Evolutionary conservation across 2,113 vertebrate species (phyloP).

Genomic region (Taxidea taxus): DNA sequence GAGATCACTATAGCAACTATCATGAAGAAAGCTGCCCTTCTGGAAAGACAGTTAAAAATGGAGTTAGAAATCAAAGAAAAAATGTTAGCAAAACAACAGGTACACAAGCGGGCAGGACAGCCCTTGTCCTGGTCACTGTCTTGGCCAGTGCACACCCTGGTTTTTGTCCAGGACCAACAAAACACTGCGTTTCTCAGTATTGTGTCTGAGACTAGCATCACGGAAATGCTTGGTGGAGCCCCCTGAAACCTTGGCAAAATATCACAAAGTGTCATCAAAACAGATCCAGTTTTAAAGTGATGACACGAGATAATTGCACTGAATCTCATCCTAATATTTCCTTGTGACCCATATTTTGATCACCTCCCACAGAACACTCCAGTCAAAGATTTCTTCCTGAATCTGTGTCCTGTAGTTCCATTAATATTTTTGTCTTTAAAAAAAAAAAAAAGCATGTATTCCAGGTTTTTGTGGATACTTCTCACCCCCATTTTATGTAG

Average conservation of each 20-base stretch:
- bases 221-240: constrained; percentile 6
- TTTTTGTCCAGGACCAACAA: background rate
- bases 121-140: constrained; percentile 13
- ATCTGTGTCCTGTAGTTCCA: background rate
- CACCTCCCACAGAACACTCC: background rate
- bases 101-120: constrained; percentile 65
- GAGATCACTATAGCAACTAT: constrained; percentile 87
- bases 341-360: background rate
- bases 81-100: constrained; percentile 84
- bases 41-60: constrained; percentile 85
- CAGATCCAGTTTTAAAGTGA: constrained; percentile 15
- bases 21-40: constrained; percentile 83
- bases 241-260: background rate
- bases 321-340: background rate
- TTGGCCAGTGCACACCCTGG: background rate
- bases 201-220: constrained; percentile 18
- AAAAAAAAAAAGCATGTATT: background rate
- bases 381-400: background rate
- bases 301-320: background rate
- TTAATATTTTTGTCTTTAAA: background rate
- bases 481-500: background rate
- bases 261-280: background rate
- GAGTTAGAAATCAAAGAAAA: constrained; percentile 84
- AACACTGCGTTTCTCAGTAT: background rate
- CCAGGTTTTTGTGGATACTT: background rate